Percentiles rank a stretch among this genome's conserved stretches.
Evolutionary conservation across 2,113 vertebrate genomes (phyloP).

Genomic region (Plectropomus leopardus): DNA sequence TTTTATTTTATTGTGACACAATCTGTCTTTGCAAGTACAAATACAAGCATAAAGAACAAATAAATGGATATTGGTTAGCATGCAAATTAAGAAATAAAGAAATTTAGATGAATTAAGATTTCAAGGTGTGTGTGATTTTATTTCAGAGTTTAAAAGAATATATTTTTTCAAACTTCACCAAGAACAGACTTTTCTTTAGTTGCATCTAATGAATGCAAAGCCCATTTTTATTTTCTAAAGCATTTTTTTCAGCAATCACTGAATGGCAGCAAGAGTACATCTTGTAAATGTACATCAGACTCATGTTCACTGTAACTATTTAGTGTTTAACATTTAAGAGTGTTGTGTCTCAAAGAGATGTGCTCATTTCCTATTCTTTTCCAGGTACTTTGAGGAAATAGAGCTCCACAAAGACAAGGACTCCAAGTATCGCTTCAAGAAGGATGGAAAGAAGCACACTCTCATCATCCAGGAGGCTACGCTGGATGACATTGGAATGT

Average conservation of each 20-base stretch:
- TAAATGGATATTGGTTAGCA: too few species aligned
- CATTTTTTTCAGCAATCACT: neutral
- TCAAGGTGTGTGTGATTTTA: too few species aligned
- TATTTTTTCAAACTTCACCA: too few species aligned
- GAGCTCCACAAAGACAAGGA: conserved; percentile 88
- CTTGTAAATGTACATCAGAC: neutral
- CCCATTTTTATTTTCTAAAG: neutral
- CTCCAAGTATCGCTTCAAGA: conserved; percentile 89
- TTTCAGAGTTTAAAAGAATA: too few species aligned
- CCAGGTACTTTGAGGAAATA: conserved; percentile 89
- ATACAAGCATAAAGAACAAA: too few species aligned
- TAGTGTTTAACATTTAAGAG: conserved; percentile 14
- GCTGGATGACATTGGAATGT: conserved; percentile 88
- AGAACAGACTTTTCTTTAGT: neutral
- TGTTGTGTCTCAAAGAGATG: conserved; percentile 2
- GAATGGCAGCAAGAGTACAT: neutral
- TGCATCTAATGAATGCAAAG: conserved; percentile 12
- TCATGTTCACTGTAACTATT: neutral
- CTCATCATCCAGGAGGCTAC: conserved; percentile 90
- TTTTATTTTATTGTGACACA: too few species aligned
- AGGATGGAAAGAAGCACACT: conserved; percentile 89
- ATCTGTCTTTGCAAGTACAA: too few species aligned
- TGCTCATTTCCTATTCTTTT: neutral
- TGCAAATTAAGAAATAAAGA: too few species aligned
- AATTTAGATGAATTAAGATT: too few species aligned